Base-by-base conservation (phyloP, 2,113 vertebrate species). In the Speoplatyrhinus poulsoni region DNA sequence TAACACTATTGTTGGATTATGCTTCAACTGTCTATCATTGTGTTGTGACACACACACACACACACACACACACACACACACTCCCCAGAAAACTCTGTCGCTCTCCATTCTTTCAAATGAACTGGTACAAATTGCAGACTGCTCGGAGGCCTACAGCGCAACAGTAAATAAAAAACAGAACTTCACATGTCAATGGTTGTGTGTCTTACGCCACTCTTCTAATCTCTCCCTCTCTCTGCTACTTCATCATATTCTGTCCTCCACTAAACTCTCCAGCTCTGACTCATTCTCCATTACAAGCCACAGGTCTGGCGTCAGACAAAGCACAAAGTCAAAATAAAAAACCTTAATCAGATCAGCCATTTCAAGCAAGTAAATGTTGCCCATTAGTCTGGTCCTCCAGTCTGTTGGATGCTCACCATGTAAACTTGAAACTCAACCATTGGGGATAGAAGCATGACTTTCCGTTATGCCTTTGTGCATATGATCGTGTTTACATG, bases 241-340 rank as follows among this genome's bases (percentile, higher is more conserved):
- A 13, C 63, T 54, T 17, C 6, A 50, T 59, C 56, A 65, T 62
- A 54, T 58, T 76, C 66, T 52, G 36, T 72, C 66, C 67, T 12
- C 69, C 60, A 73, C 67, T 77, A 80, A 61, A 19, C 64, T 60
- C 63, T 86, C 76, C 62, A 81, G 69, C 77, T 88, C 79, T 90
- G 87, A 90, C 83, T 89, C 85, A 88, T 82, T 85, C 82, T 82
- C 77, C 80, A 86, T 82, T 85, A 79, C 79, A 75, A 72, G 72
- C 75, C 75, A 48, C 63, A 82, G 69, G 76, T 82, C 75, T 88
- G 81, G 80, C 72, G 16, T 84, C 80, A 81, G 80, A 75, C 53
- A 6, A 72, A 76, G 70, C 76, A 62, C 73, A 47, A 72, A 85
- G 75, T 82, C 70, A 82, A 81, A 82, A 71, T 76, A 46, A 32